Evolutionary conservation across 1,140 invertebrate genomes (phyloP).

Genomic region (Drosophila rhopaloa): DNA sequence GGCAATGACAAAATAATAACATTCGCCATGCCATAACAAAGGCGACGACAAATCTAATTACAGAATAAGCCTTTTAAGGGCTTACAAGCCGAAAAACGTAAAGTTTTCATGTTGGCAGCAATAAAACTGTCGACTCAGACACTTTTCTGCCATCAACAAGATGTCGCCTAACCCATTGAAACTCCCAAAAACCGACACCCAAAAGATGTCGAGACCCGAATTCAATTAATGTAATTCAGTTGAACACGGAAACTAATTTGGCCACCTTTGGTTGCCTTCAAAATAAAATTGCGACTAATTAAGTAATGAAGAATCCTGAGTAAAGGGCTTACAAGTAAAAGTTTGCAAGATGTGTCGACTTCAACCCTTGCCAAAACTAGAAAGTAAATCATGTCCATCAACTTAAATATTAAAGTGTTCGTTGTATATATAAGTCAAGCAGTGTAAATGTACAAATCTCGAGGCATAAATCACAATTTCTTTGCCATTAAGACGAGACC

Average conservation of each 20-base stretch:
- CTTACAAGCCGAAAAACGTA: constrained; percentile 26
- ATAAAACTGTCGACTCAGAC: constrained; percentile 41
- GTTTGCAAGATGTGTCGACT: constrained; percentile 9
- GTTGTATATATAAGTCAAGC: constrained; percentile 7
- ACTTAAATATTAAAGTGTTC: constrained; percentile 17
- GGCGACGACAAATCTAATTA: constrained; percentile 39
- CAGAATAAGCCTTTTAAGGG: constrained; percentile 35
- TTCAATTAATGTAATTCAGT: constrained; percentile 49
- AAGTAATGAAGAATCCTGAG: constrained; percentile 31
- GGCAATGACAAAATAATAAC: constrained; percentile 28
- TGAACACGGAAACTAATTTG: constrained; percentile 43
- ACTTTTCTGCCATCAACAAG: constrained; percentile 15
- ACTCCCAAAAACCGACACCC: not conserved
- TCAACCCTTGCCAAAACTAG: constrained; percentile 8
- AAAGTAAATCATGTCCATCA: constrained; percentile 32
- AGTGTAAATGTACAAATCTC: constrained; percentile 60
- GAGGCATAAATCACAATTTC: constrained; percentile 82
- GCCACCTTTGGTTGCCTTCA: constrained; percentile 34
- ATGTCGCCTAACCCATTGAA: not conserved
- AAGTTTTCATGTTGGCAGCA: constrained; percentile 39
- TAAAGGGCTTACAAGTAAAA: not conserved
- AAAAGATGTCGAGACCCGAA: constrained; percentile 21
- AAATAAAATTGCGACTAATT: constrained; percentile 39
- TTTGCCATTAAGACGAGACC: constrained; percentile 82
- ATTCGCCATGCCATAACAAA: constrained; percentile 22